Evolutionary conservation across 1,140 invertebrate species (phyloP), one percentile per base, ranked within the genome.

Genomic region (Protaetia brevitarsis): DNA sequence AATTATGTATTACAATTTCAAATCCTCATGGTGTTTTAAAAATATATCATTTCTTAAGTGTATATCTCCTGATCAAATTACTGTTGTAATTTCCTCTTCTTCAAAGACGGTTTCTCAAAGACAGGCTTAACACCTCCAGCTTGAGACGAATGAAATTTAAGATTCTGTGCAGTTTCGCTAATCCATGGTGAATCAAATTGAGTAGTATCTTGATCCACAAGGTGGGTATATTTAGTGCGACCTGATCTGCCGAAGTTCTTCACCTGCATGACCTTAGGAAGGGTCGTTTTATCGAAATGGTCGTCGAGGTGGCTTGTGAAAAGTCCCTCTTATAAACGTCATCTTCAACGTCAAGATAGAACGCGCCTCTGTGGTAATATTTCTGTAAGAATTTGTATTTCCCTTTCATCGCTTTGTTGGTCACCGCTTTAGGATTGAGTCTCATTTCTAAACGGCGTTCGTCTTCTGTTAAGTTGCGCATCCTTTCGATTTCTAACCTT

Each of bases 341-440:
- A 67, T 99, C 93, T 69, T 99, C 97, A 73, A 92, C 88, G 75
- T 98, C 94, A 84, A 99, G 83, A 79, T 95, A 99, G 85, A 99
- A 99, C 0, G 94, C 96, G 80, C 97, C 98, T 73, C 98, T 88
- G 84, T 99, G 98, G 78, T 97, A 99, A 79, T 99, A 99, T 78
- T 99, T 99, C 82, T 99, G 98, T 66, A 99, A 81, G 80, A 99
- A 99, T 78, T 99, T 99, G 83, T 99, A 99, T 83, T 99, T 99
- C 63, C 97, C 97, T 83, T 99, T 99, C 1, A 88, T 84, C 1
- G 93, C 89, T 79, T 98, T 97, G 81, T 99, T 99, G 1, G 94
- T 96, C 28, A 99, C 85, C 8, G 86, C 58, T 81, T 97, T 97
- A 0, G 97, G 97, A 83, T 99, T 99, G n/a, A 91, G 79, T 59